phyloP scores from a whole-genome alignment of 2,797 vertebrate genomes.

The Smutsia gigantea region DNA sequence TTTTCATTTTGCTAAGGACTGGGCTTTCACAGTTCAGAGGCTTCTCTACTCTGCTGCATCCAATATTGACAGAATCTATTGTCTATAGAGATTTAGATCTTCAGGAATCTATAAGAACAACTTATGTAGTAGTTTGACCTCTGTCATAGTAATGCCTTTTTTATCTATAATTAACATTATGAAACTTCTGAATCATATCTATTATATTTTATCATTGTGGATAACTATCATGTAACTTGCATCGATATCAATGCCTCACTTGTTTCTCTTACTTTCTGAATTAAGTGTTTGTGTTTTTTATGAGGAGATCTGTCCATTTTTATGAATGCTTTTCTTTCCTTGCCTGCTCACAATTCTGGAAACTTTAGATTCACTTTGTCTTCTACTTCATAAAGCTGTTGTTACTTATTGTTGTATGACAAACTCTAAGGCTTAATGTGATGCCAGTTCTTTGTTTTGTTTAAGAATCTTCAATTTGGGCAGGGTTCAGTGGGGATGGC shows the following conservation, averaged over 20 bases:
- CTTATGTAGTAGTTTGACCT: not conserved
- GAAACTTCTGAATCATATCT: conserved; percentile 69
- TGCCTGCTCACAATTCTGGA: not conserved
- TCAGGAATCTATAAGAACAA: conserved; percentile 64
- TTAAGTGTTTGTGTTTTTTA: not conserved
- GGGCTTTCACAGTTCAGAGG: not conserved
- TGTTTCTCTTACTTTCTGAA: conserved; percentile 61
- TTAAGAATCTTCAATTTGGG: not conserved
- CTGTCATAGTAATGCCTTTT: conserved; percentile 54
- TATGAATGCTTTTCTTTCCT: not conserved
- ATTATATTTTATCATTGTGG: not conserved
- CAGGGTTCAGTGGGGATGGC: not conserved
- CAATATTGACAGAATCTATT: conserved; percentile 37
- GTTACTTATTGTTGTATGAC: not conserved
- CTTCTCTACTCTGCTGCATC: not conserved
- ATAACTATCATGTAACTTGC: not conserved
- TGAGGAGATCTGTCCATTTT: not conserved
- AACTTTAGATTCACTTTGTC: not conserved
- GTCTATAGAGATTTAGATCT: conserved; percentile 59
- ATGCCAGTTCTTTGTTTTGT: not conserved
- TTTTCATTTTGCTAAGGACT: not conserved
- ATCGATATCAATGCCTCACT: not conserved
- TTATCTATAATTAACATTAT: conserved; percentile 72
- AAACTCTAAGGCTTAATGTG: not conserved
- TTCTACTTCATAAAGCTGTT: not conserved